Base-by-base conservation (phyloP, 2,888 invertebrate genomes). In the Orchesellides sinensis region DNA sequence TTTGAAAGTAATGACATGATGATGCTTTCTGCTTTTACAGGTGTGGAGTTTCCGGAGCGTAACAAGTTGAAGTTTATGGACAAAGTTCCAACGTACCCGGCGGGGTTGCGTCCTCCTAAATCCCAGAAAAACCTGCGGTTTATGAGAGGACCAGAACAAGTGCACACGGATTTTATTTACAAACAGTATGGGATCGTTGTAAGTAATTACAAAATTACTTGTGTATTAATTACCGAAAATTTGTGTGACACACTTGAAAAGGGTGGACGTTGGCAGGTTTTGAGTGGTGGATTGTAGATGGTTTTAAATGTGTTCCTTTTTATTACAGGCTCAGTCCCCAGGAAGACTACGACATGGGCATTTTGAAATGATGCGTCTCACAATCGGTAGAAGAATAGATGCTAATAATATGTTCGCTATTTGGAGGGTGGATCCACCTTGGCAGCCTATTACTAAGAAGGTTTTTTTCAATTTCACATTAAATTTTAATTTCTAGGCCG, bases 101-200 rank as follows among this genome's bases (percentile, higher is more conserved):
- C 93, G 0, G 93, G 92, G 83, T 88, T 94, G 32, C 93, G 93
- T 86, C 92, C 95, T 21, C 95, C 94, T 2, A 97, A 96, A 91
- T 96, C 96, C 95, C 94, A 94, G 86, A 98, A 96, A 89, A 92
- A 92, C 70, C 90, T 97, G 1, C 92, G 92, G n/a, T 93, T 94
- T 47, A 97, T 98, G 95, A 92, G 98, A 89, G 98, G 98, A 0
- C 97, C 98, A 0, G 99, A 99, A 90, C 85, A 90, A 4, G 89
- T 97, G 25, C 98, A 99, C 89, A 98, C 95, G 88, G 92, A 93
- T 70, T 91, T 99, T 12, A 92, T 96, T 82, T 94, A 98, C 89
- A 94, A 96, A 89, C 98, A 99, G 89, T 99, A 93, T 92, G 99
- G 98, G 54, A 94, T 99, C 85, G 92, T 98, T 90, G 97, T 97